Evolutionary conservation across 2,888 invertebrate genomes (phyloP).

Genomic region (Drosophila meridionalis): DNA sequence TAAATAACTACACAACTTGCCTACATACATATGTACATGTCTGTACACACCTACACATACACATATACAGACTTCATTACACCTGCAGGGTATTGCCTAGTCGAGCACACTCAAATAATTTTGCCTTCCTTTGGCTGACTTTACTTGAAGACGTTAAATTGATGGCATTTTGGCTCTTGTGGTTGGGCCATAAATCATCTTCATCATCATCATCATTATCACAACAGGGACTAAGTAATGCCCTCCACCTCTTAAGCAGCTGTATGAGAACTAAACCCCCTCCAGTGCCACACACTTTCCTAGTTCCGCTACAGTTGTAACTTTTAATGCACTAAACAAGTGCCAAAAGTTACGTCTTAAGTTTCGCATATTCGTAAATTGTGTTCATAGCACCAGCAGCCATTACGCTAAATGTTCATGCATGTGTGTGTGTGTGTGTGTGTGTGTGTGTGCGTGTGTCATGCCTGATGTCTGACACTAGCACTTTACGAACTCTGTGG

Average conservation of each 20-base stretch:
- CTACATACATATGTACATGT: background rate
- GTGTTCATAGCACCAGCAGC: slow-evolving; percentile 16
- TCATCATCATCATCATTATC: slow-evolving; percentile 50
- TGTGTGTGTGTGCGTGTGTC: background rate
- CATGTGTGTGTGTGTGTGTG: background rate
- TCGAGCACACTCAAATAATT: background rate
- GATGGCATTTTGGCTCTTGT: slow-evolving; percentile 38
- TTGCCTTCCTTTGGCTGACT: background rate
- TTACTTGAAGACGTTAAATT: slow-evolving; percentile 32
- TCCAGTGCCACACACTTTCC: background rate
- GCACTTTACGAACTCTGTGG: slow-evolving; percentile 41
- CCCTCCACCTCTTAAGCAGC: background rate
- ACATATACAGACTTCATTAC: background rate
- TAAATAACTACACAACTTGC: too few species aligned
- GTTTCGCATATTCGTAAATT: slow-evolving; percentile 39
- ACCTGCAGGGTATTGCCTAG: background rate
- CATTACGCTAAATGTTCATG: background rate
- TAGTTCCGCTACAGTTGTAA: slow-evolving; percentile 27
- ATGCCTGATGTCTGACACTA: slow-evolving; percentile 29
- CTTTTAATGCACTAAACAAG: slow-evolving; percentile 72
- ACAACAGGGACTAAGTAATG: slow-evolving; percentile 32
- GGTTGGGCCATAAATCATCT: slow-evolving; percentile 52
- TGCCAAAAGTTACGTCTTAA: slow-evolving; percentile 59
- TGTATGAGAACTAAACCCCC: background rate
- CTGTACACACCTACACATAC: background rate